These are phyloP conservation scores for Tenthredo notha DNA, from an alignment of 2,888 invertebrate genomes.

Conservation along the genomic window DNA sequence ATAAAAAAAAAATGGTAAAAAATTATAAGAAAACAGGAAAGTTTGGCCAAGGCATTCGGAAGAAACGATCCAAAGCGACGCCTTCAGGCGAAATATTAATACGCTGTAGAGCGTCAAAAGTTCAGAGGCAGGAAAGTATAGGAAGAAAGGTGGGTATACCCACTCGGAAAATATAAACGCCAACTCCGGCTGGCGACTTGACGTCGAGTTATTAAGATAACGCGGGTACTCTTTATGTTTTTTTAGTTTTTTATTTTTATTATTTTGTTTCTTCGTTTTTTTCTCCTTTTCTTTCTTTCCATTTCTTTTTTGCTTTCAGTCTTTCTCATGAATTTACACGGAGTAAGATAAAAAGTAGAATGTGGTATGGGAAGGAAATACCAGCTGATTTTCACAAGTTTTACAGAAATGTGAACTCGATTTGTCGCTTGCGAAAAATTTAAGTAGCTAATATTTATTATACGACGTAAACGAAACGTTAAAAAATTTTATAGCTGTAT, in stretches of 20 bases:
- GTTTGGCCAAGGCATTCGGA: constrained; percentile 1
- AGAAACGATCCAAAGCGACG: constrained; percentile 11
- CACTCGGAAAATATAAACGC: constrained; percentile 37
- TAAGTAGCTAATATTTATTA: constrained; percentile 20
- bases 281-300: background rate
- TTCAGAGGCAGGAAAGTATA: constrained; percentile 9
- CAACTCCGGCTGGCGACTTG: constrained; percentile 13
- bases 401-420: constrained; percentile 46
- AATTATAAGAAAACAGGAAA: background rate
- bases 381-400: constrained; percentile 49
- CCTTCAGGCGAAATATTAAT: constrained; percentile 41
- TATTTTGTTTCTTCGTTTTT: background rate
- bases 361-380: constrained; percentile 22
- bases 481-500: too few relatives aligned
- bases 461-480: background rate
- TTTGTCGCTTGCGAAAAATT: constrained; percentile 48
- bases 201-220: constrained; percentile 47
- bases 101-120: constrained; percentile 23
- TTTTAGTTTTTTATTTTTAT: too few relatives aligned
- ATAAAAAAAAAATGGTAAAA: background rate
- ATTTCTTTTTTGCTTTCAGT: background rate
- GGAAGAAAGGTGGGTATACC: background rate
- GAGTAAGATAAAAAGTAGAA: constrained; percentile 45
- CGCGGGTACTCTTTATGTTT: constrained; percentile 1
- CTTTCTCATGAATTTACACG: constrained; percentile 32